Base-by-base conservation (phyloP, 2,113 vertebrate genomes). In the Laterallus jamaicensis region DNA sequence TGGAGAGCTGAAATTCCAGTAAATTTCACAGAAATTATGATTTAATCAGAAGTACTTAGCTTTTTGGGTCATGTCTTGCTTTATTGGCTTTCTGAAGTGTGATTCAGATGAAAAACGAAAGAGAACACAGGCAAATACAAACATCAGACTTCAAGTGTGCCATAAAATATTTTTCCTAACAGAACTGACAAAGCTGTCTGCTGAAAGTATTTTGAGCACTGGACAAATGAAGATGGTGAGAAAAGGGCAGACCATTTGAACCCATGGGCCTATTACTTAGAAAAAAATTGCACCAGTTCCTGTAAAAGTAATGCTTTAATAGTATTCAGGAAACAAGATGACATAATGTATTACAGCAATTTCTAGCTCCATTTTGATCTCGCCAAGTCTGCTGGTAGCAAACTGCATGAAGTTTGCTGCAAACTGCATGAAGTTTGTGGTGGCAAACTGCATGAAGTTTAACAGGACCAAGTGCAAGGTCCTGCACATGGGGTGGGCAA, bases 121-220 rank as follows among this genome's bases (percentile, higher is more conserved):
- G 37, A 69, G 60, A 81, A 84, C 56, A 80, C 39, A 86, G 40
- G 80, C 64, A 80, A 71, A 81, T 55, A 62, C 75, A 92, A 93
- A 88, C 63, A 86, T 54, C 59, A 73, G 42, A 82, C 50, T 91
- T 94, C 78, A 82, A 80, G 22, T 18, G 9, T 40, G 59, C 44
- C 56, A 82, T 76, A 88, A 92, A 94, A 79, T 88, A 76, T 82
- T 91, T 93, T 94, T 93, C 58, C 42, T 81, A 93, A 79, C 62
- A 92, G 62, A 88, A 89, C 75, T 84, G 92, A 88, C 86, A 93
- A 89, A 91, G n/a, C 44, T 79, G 66, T 88, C 86, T 88, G 25
- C 49, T 90, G 58, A 75, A 92, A 92, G 80, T 58, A 75, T 71
- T 94, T 71, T 88, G 79, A 86, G 58, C 40, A 67, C 56, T 71